Base-by-base conservation (phyloP, 2,113 vertebrate species). In the Sinosuthora webbiana region DNA sequence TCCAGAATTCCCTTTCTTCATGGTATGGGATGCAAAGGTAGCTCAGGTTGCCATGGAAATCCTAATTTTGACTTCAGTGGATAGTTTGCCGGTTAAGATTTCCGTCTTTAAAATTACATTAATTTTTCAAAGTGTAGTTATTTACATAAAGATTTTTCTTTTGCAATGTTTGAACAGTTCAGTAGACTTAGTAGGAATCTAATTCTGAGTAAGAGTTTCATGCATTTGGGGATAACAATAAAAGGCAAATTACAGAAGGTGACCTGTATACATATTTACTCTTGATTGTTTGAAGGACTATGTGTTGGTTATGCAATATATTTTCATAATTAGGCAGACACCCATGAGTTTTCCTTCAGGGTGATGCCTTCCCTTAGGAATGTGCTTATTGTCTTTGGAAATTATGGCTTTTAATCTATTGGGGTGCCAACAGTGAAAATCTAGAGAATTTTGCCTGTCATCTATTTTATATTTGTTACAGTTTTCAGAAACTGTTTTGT, bases 41-140 rank as follows among this genome's bases (percentile, higher is more conserved):
- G 37, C 23, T 73, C 6, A 30, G 22, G 83, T 87, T 87, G 41
- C 76, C 1, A 0, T 87, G 57, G 80, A 75, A 84, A 91, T 44
- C 28, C 87, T 82, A 56, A 87, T 94, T 94, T 89, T 92, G 0
- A 50, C 57, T 82, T 89, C 44, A 55, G 27, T 7, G 12, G 13
- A 47, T 56, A 63, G 30, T 83, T 92, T 75, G 18, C 55, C 30
- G 22, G n/a, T 86, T 87, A 93, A 73, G 57, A 87, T 69, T 93
- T 73, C 41, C 50, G 73, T 79, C 76, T 87, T 75, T 44, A 75
- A 89, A 71, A 75, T 41, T 7, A 16, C 83, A 94, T 84, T 87
- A 89, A 86, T 91, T 89, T 97, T 96, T 96, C 73, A 79, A 79
- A 94, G 25, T 42, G 52, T 45, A 69, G 23, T 82, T 92, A 82